Conservation (phyloP, 2,888 invertebrate genomes). For the Dione vanillae region DNA sequence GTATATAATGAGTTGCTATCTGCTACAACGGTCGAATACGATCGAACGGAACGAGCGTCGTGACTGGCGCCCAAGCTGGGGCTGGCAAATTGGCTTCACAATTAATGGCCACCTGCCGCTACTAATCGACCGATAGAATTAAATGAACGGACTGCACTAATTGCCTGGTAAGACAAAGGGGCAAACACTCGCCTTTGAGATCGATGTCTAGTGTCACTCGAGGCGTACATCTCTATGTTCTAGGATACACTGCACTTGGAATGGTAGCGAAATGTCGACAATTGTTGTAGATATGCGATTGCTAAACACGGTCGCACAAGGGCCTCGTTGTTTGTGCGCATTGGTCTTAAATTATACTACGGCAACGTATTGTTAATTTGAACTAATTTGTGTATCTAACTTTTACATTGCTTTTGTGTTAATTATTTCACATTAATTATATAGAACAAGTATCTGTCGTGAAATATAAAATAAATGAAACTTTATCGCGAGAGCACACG, state of each 20-base stretch:
- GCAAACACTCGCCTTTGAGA: slow-evolving; percentile 82
- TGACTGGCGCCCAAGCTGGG: slow-evolving; percentile 62
- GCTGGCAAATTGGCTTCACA: slow-evolving; percentile 75
- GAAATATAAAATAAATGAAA: no score
- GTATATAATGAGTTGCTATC: slow-evolving; percentile 9
- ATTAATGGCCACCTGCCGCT: slow-evolving; percentile 79
- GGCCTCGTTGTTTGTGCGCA: slow-evolving; percentile 33
- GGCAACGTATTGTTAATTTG: neutral
- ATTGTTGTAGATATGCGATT: slow-evolving; percentile 46
- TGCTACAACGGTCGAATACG: slow-evolving; percentile 30
- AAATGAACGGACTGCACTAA: slow-evolving; percentile 83
- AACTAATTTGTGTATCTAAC: no score
- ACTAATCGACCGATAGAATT: slow-evolving; percentile 84
- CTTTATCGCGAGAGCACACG: no score
- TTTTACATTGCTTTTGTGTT: no score
- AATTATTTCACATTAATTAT: no score
- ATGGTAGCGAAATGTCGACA: slow-evolving; percentile 51
- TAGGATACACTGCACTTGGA: slow-evolving; percentile 57
- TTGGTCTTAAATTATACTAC: slow-evolving; percentile 23
- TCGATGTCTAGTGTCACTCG: slow-evolving; percentile 79
- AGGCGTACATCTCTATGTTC: slow-evolving; percentile 70
- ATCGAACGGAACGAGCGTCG: slow-evolving; percentile 32
- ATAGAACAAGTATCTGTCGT: no score
- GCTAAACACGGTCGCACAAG: slow-evolving; percentile 37
- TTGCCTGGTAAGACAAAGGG: slow-evolving; percentile 83